Base-by-base conservation (phyloP, 53 echinoderm and acorn worm genomes). In the Arbacia lixula region DNA sequence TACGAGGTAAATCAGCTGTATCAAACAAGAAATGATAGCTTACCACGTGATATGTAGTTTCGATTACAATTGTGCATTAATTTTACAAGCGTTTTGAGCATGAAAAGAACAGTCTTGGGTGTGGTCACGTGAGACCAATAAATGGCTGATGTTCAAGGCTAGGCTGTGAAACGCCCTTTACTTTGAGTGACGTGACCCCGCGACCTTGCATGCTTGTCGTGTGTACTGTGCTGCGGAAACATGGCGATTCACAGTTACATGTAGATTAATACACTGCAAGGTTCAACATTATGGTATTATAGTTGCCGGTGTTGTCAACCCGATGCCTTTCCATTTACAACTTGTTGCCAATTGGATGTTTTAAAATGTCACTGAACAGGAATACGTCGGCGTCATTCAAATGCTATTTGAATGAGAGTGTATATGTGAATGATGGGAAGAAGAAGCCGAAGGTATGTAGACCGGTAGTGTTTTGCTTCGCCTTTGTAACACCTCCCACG, bases 381-480 rank as follows among this genome's bases (percentile, higher is more conserved):
- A 69, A 42, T 40, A 33, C 54, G 14, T 46, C 46, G 8, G 8
- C 28, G 33, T 52, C 74, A 35, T 74, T 74, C 32, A 74, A 14
- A 34, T 32, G 53, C n/a, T 74, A 74, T 53, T 34, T 74, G 53
- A 74, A 74, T 74, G 74, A 74, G 33, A 74, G 74, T 53, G 19
- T 53, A 5, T 74, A 52, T 30, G 74, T 74, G 49, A 53, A 53
- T 32, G 53, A 50, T 3, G 74, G 49, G 27, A 69, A 69, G 43
- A 69, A 69, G 42, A 69, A 69, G 26, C 69, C 24, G 41, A 74
- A 50, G 74, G 74, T 74, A 34, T 43, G 74, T 31, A 10, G 14
- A 14, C 46, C 6, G 46, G 46, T 12, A 46, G 46, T 6, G 8
- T 46, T 12, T 10, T 12, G 46, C 12, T 46, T 12, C 46, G 46